Evolutionary conservation across 2,113 vertebrate genomes (phyloP), one percentile per base, ranked within the genome.

Genomic region (Bos javanicus): DNA sequence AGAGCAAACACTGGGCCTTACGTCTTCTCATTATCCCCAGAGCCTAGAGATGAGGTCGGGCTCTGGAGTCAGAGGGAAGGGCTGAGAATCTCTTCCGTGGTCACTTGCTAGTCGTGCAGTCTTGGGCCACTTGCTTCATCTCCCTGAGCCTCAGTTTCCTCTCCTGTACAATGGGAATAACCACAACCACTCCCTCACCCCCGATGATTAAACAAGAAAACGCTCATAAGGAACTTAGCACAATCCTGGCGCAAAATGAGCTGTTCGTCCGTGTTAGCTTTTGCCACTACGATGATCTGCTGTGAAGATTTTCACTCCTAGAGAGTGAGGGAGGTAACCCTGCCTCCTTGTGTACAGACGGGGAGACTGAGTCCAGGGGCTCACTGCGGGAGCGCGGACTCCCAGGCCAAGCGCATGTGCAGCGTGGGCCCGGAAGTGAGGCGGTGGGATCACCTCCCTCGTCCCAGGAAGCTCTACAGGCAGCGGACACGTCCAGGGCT

Each of bases 201-300:
- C 21, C 4, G 52, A 10, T 7, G 25, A 85, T 28, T 16, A 80
- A 59, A 26, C 43, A 30, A n/a, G n/a, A 17, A 36, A n/a, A 25
- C 0, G 1, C 6, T 43, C 33, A 0, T 2, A 4, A n/a, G 60
- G 23, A 50, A 7, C 57, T 39, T 1, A 0, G 28, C 4, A 0
- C 11, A 2, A 7, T 1, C 80, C 81, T 54, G 59, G 48, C 6
- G 33, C 6, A 0, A 3, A 3, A 43, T 2, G 3, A 52, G 16
- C 6, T 1, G 50, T 50, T 11, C 1, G 14, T 11, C 5, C 4
- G 15, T 5, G 7, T 30, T 6, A 17, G 60, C 50, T 71, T 25
- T 62, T 7, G 19, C 36, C 26, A 1, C 1, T 25, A 25, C 54
- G 80, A 36, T 28, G 7, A 57, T n/a, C n/a, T 9, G 19, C 36